Percentiles rank a stretch among this genome's conserved stretches.
Conservation (phyloP, 2,888 invertebrate species). For the Lycocerus yunnanus region DNA sequence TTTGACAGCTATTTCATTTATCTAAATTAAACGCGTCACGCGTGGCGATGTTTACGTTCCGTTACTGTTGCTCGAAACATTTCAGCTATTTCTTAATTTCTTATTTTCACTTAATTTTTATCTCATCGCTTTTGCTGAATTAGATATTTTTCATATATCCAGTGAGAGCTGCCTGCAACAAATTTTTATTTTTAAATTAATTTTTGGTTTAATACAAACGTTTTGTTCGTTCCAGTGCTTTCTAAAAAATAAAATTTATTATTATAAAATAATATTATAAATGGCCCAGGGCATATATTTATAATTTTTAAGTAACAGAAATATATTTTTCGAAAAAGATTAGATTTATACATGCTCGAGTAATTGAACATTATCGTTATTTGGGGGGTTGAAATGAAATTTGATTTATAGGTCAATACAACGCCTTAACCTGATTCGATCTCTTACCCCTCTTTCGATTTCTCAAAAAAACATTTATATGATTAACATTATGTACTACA, state of each 20-base stretch:
- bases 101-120: not conserved
- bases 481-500: no score
- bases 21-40: slow-evolving; percentile 34
- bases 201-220: not conserved
- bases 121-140: not conserved
- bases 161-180: not conserved
- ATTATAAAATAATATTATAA: no score
- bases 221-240: not conserved
- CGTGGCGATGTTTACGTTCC: slow-evolving; percentile 30
- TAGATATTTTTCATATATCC: not conserved
- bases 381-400: no score
- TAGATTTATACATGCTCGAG: no score
- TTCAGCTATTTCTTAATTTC: slow-evolving; percentile 22
- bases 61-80: slow-evolving; percentile 27
- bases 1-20: slow-evolving; percentile 33
- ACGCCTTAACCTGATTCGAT: no score
- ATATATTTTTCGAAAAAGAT: no score
- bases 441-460: no score
- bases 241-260: not conserved
- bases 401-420: no score
- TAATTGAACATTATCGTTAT: no score
- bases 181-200: not conserved
- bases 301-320: no score
- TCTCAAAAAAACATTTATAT: no score
- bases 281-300: no score